phyloP scores from a whole-genome alignment of 2,113 vertebrate species.

The Bubo scandiacus region DNA sequence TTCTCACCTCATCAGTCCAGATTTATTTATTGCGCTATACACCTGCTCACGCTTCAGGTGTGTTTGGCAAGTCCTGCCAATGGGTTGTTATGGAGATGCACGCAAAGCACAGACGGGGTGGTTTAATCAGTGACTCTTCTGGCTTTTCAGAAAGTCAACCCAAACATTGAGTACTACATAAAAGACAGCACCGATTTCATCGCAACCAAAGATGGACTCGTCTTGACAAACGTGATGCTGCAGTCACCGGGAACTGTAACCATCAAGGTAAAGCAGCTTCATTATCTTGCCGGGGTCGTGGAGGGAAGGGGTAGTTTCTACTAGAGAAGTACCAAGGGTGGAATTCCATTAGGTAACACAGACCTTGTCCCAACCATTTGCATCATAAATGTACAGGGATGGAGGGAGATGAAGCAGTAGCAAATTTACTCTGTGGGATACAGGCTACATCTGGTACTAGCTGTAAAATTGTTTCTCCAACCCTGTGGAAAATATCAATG shows the following conservation, averaged over 20 bases:
- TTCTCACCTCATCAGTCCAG: not conserved
- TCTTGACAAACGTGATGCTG: conserved; percentile 78
- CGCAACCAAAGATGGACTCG: conserved; percentile 78
- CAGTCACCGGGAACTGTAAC: conserved; percentile 1
- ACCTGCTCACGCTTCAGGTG: not conserved
- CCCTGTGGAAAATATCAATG: not conserved
- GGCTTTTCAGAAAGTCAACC: conserved; percentile 81
- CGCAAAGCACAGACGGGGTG: not conserved
- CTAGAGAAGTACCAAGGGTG: not conserved
- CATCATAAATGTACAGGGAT: not conserved
- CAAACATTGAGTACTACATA: conserved; percentile 78
- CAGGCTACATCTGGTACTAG: not conserved
- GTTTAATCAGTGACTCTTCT: not conserved
- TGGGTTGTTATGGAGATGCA: not conserved
- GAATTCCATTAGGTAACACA: not conserved
- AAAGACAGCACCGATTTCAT: conserved; percentile 83
- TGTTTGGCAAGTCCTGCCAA: not conserved
- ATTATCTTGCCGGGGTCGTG: fast-evolving
- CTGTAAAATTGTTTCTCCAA: not conserved
- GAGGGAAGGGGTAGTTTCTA: not conserved
- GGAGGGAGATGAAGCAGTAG: not conserved
- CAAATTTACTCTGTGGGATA: not conserved
- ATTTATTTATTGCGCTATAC: not conserved
- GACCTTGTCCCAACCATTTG: not conserved
- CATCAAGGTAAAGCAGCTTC: conserved; percentile 41